Evolutionary conservation across 2,888 invertebrate genomes (phyloP), one percentile per base, ranked within the genome.

Genomic region (Magallana nippona): DNA sequence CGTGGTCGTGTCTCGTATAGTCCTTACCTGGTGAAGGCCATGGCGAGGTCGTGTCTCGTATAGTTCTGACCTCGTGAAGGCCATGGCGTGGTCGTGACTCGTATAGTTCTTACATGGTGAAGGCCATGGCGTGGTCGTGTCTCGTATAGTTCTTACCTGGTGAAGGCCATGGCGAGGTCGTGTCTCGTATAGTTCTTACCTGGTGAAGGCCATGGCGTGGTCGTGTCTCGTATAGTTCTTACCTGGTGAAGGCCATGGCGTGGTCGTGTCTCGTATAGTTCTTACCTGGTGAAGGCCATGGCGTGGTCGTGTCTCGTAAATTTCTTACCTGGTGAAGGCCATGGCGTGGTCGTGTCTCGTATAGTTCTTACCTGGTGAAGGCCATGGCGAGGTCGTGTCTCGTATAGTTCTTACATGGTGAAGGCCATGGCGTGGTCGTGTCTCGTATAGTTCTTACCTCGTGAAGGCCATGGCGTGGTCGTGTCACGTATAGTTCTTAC

Each of bases 391-490:
- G 84, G 56, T 84, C 84, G 19, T 82, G 63, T 27, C 17, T 8
- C 0, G 82, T n/a, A 22, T n/a, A 19, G 15, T 27, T 22, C 19
- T 32, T 79, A 84, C 84, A 63, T 62, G 19, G 82, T 84, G 32
- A 84, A 84, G 2, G 82, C 55, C 84, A 84, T 84, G 10, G 84
- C 84, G 57, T 84, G 84, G 56, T 84, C 84, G 19, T 82, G 63
- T 27, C 17, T 8, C 0, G 82, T n/a, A 22, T n/a, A 19, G 15
- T 27, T 22, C 19, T 32, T 79, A 84, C 84, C 79, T 62, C 32
- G 82, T 84, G 32, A 84, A 84, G 2, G 82, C 55, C 84, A 84
- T 84, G 10, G 84, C 84, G 57, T 84, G 84, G 56, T 84, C 84
- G 19, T 82, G 63, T 27, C 17, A 2, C 0, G 82, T n/a, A 22